Conservation (phyloP, 1,140 invertebrate genomes). For the Elymnias hypermnestra region DNA sequence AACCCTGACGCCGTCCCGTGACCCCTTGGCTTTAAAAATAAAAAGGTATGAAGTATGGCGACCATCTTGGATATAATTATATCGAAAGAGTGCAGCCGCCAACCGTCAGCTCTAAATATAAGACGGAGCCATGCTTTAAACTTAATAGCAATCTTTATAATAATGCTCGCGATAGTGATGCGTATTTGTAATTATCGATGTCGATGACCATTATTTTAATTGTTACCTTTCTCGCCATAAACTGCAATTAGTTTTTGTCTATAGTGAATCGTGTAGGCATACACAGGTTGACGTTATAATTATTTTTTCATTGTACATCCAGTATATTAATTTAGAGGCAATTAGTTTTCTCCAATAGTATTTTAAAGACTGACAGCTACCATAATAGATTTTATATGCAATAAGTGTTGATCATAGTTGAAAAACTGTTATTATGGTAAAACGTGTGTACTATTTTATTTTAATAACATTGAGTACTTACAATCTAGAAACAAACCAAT, state of each 20-base stretch:
- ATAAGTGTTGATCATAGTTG: no score
- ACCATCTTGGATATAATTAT: conserved; percentile 30
- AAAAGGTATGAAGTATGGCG: conserved; percentile 33
- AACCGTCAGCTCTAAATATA: conserved; percentile 60
- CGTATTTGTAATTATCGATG: conserved; percentile 39
- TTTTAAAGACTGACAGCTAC: no score
- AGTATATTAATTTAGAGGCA: no score
- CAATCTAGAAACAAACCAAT: no score
- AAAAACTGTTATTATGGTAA: no score
- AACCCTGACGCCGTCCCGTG: conserved; percentile 26
- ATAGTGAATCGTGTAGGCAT: not conserved
- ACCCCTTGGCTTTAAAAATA: conserved; percentile 52
- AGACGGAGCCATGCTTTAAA: conserved; percentile 51
- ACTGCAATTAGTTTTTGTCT: conserved; percentile 14
- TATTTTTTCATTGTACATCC: no score
- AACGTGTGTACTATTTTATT: no score
- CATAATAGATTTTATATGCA: no score
- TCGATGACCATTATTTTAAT: conserved; percentile 44
- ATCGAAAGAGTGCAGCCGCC: conserved; percentile 38
- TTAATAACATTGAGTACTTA: no score
- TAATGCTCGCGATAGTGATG: conserved; percentile 56
- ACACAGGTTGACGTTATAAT: not conserved
- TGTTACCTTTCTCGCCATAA: conserved; percentile 12
- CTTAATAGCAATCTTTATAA: conserved; percentile 72
- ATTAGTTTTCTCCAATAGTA: no score